Evolutionary conservation across 2,797 vertebrate species (phyloP).

Genomic region (Acanthiza pusilla): DNA sequence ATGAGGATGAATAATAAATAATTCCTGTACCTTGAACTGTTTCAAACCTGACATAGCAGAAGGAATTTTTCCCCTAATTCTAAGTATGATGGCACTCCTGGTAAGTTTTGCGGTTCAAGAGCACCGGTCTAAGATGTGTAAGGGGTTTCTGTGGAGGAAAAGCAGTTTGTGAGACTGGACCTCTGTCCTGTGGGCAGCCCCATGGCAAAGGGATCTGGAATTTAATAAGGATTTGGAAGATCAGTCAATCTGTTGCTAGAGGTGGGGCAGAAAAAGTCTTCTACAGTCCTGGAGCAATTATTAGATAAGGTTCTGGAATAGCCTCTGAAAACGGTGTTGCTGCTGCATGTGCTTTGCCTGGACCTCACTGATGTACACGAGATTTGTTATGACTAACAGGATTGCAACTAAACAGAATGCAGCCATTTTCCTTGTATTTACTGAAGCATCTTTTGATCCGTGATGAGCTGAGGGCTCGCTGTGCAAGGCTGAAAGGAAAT

Average conservation of each 20-base stretch:
- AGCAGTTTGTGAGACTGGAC: neutral
- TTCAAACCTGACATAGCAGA: neutral
- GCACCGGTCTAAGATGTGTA: neutral
- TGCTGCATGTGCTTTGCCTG: neutral
- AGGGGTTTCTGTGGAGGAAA: neutral
- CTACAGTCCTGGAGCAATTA: accelerated
- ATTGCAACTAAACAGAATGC: neutral
- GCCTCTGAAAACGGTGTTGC: neutral
- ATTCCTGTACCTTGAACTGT: neutral
- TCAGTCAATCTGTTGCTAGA: neutral
- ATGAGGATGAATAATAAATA: neutral
- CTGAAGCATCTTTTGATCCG: neutral
- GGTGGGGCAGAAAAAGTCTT: neutral
- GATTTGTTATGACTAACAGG: neutral
- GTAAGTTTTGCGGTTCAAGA: neutral
- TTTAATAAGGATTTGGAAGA: neutral
- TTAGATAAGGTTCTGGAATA: neutral
- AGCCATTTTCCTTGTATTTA: neutral
- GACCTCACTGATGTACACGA: neutral
- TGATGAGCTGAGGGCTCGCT: neutral
- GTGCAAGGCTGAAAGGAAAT: neutral
- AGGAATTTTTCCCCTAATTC: neutral
- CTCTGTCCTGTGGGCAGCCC: neutral
- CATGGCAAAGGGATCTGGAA: neutral
- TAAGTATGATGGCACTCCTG: neutral